phyloP scores from a whole-genome alignment of 2,797 vertebrate genomes.

The Nyctalus aviator region DNA sequence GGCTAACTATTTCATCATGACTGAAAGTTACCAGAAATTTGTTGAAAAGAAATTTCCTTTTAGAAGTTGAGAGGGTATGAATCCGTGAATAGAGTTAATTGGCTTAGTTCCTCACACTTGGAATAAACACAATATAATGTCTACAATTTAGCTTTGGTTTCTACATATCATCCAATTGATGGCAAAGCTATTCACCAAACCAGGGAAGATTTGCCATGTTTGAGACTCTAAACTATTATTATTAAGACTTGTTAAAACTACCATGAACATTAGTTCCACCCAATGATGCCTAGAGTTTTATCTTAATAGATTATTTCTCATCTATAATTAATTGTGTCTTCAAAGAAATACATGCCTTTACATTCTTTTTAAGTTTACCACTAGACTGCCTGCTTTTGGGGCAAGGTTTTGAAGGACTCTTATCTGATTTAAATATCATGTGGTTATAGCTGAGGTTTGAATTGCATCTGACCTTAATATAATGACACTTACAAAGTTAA shows the following conservation, averaged over 20 bases:
- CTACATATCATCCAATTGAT: conserved; percentile 20
- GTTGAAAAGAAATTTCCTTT: conserved; percentile 60
- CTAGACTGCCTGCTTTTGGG: not conserved
- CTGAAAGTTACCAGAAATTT: conserved; percentile 66
- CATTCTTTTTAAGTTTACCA: not conserved
- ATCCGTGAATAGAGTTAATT: conserved; percentile 51
- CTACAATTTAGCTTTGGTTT: conserved; percentile 57
- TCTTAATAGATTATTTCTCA: not conserved
- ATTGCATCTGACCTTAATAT: not conserved
- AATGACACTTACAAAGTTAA: not conserved
- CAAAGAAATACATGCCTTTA: not conserved
- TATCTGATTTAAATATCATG: not conserved
- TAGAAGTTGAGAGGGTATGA: conserved; percentile 39
- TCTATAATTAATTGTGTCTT: not conserved
- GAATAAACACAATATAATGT: conserved; percentile 49
- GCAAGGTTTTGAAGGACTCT: conserved; percentile 3
- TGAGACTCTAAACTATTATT: not conserved
- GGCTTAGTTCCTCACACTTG: conserved; percentile 43
- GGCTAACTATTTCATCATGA: conserved; percentile 52
- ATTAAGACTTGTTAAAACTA: conserved; percentile 26
- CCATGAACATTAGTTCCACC: not conserved
- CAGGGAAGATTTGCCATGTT: not conserved
- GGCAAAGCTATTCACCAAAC: conserved; percentile 1
- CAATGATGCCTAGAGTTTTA: not conserved
- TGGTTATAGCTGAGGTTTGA: not conserved